phyloP scores from a whole-genome alignment of 1,140 invertebrate species.

The Tribolium madens region DNA sequence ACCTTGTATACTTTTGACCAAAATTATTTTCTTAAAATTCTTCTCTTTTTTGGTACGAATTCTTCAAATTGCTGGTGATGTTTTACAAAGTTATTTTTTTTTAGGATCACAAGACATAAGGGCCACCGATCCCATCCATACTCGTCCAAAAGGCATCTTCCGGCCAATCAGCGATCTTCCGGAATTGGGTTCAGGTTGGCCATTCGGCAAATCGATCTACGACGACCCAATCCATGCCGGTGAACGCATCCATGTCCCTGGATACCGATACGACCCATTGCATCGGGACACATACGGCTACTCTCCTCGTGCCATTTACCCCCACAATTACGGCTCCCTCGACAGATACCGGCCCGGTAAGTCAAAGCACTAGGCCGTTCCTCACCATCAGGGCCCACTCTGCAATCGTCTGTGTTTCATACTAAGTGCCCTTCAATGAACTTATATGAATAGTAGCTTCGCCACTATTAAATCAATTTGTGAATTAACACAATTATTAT shows the following conservation, averaged over 20 bases:
- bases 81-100: no score
- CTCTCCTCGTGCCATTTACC: conserved; percentile 86
- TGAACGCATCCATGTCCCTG: conserved; percentile 85
- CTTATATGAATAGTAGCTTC: conserved; percentile 13
- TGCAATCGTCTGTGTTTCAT: conserved; percentile 4
- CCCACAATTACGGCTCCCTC: conserved; percentile 83
- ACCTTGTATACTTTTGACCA: no score
- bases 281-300: conserved; percentile 90
- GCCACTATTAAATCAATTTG: conserved; percentile 19
- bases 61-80: no score
- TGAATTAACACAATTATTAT: conserved; percentile 18
- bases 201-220: conserved; percentile 85
- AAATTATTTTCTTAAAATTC: no score
- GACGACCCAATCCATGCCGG: conserved; percentile 82
- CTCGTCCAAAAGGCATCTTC: conserved; percentile 78
- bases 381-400: conserved; percentile 15
- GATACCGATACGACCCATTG: conserved; percentile 89
- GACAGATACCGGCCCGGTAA: conserved; percentile 87
- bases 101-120: conserved; percentile 90
- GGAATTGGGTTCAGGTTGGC: conserved; percentile 75
- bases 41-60: no score
- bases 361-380: conserved; percentile 66
- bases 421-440: conserved; percentile 29
- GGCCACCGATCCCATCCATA: conserved; percentile 81
- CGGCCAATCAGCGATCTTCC: conserved; percentile 71